Conservation (phyloP, 1,140 invertebrate genomes). For the Scaptomyza montana region DNA sequence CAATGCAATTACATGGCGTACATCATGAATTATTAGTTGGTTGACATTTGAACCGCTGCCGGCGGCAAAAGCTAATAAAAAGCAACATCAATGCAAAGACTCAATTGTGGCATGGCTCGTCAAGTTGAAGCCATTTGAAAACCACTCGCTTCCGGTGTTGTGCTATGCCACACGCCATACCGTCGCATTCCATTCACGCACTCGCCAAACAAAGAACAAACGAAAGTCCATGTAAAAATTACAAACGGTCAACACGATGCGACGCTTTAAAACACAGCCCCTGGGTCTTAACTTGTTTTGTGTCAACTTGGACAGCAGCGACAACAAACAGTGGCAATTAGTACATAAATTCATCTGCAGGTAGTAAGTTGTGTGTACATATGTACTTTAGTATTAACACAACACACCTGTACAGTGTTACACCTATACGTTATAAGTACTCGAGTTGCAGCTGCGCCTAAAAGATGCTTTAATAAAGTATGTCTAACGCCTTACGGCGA, state of each 20-base stretch:
- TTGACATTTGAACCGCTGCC: conserved; percentile 37
- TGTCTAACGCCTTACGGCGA: conserved; percentile 17
- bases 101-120: conserved; percentile 16
- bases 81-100: conserved; percentile 58
- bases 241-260: conserved; percentile 40
- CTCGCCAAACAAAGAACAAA: conserved; percentile 28
- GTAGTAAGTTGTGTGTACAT: not conserved
- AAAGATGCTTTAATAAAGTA: conserved; percentile 70
- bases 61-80: conserved; percentile 74
- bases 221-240: conserved; percentile 31
- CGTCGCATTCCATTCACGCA: conserved; percentile 50
- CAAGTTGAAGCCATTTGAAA: conserved; percentile 8
- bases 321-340: conserved; percentile 64
- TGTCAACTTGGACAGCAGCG: conserved; percentile 68
- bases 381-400: conserved; percentile 24
- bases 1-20: not conserved
- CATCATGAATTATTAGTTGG: conserved; percentile 8
- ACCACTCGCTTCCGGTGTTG: conserved; percentile 62
- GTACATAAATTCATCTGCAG: conserved; percentile 39
- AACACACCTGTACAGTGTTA: conserved; percentile 3
- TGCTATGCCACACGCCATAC: conserved; percentile 45
- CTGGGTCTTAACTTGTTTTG: conserved; percentile 69
- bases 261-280: conserved; percentile 74
- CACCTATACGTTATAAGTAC: conserved; percentile 36
- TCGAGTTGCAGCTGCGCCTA: conserved; percentile 73